These are phyloP conservation scores for Leptinotarsa peninsularis DNA, from an alignment of 2,888 invertebrate genomes.

Conservation along the genomic window DNA sequence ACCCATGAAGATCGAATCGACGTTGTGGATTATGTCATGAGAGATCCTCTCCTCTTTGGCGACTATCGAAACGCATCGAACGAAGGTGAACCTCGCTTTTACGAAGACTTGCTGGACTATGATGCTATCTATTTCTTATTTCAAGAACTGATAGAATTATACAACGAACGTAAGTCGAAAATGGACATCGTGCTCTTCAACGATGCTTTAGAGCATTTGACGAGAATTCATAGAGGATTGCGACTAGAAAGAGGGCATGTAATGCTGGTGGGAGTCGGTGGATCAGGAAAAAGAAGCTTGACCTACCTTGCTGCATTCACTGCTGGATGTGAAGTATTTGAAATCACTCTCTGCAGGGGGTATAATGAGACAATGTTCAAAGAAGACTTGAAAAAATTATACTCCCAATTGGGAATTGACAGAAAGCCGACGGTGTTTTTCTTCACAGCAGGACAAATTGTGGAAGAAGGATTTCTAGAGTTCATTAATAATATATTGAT, in stretches of 20 bases:
- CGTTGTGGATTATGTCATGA: slow-evolving; percentile 76
- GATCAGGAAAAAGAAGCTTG: slow-evolving; percentile 88
- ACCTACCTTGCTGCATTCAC: slow-evolving; percentile 85
- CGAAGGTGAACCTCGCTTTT: slow-evolving; percentile 82
- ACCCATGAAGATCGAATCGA: slow-evolving; percentile 60
- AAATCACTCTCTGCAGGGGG: slow-evolving; percentile 85
- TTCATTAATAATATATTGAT: slow-evolving; percentile 92
- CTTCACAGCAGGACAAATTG: slow-evolving; percentile 85
- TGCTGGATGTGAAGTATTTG: slow-evolving; percentile 85
- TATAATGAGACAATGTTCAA: slow-evolving; percentile 87
- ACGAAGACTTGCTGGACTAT: slow-evolving; percentile 91
- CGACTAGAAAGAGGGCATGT: slow-evolving; percentile 87
- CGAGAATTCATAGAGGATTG: slow-evolving; percentile 85
- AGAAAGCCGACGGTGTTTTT: slow-evolving; percentile 84
- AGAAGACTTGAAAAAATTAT: slow-evolving; percentile 87
- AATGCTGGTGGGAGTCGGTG: slow-evolving; percentile 88
- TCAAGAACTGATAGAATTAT: slow-evolving; percentile 90
- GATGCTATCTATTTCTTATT: slow-evolving; percentile 89
- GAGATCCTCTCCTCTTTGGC: slow-evolving; percentile 88
- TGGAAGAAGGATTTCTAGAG: slow-evolving; percentile 88
- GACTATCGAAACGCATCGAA: slow-evolving; percentile 88
- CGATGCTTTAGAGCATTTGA: slow-evolving; percentile 91
- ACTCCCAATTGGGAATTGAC: slow-evolving; percentile 81
- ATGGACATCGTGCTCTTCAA: slow-evolving; percentile 89
- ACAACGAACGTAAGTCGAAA: slow-evolving; percentile 80